A percentile compares a stretch with the other conserved stretches of the same genome.
Evolutionary conservation across 2,888 invertebrate genomes (phyloP).

Genomic region (Corythucha ciliata): DNA sequence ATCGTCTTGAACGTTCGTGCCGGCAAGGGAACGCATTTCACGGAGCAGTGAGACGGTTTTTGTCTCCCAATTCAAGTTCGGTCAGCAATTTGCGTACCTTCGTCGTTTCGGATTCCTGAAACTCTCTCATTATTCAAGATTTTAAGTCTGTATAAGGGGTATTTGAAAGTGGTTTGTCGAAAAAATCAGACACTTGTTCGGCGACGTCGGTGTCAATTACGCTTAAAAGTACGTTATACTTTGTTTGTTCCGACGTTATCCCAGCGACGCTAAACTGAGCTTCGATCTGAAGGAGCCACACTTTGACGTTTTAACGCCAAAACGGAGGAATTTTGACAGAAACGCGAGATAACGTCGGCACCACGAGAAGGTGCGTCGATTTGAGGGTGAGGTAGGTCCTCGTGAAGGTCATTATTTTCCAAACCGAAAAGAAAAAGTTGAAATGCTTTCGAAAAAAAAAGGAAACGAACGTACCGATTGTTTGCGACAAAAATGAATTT

Average conservation of each 20-base stretch:
- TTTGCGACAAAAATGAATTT: no score
- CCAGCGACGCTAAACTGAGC: neutral
- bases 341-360: no score
- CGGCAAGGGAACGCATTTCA: constrained; percentile 15
- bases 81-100: neutral
- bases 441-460: no score
- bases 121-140: constrained; percentile 7
- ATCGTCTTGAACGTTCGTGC: constrained; percentile 4
- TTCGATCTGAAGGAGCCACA: constrained; percentile 19
- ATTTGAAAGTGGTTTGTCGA: neutral
- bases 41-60: constrained; percentile 24
- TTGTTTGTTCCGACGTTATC: neutral
- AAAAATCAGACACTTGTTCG: constrained; percentile 7
- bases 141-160: constrained; percentile 27
- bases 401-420: no score
- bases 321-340: no score
- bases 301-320: constrained; percentile 30
- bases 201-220: constrained; percentile 2
- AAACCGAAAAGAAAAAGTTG: no score
- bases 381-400: no score
- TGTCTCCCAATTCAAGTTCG: constrained; percentile 12
- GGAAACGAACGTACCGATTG: no score
- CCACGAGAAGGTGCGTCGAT: no score
- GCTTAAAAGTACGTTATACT: neutral
- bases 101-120: constrained; percentile 5